Evolutionary conservation across 1,140 invertebrate species (phyloP).

Genomic region (Harpegnathos saltator): DNA sequence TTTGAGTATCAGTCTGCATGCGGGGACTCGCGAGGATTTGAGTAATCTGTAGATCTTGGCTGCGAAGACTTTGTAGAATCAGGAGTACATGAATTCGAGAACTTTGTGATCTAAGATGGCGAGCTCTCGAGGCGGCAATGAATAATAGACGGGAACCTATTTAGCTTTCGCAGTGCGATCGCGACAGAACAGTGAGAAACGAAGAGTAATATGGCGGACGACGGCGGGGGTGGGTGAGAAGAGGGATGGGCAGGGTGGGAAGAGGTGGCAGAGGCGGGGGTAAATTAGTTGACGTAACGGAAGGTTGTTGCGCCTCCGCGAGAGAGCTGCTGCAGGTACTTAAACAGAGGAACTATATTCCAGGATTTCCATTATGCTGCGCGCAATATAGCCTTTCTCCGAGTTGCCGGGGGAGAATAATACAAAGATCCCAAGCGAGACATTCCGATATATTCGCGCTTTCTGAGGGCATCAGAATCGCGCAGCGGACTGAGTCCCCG

Average conservation of each 20-base stretch:
- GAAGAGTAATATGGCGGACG: constrained; percentile 29
- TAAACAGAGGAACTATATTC: constrained; percentile 63
- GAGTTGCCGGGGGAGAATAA: constrained; percentile 52
- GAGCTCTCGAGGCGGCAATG: constrained; percentile 41
- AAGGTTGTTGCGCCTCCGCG: constrained; percentile 53
- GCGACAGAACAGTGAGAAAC: constrained; percentile 38
- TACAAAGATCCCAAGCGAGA: constrained; percentile 4
- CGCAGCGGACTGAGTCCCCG: background rate
- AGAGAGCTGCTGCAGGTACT: constrained; percentile 63
- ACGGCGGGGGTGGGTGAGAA: background rate
- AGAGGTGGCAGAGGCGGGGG: background rate
- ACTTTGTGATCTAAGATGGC: constrained; percentile 42
- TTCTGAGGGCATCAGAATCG: constrained; percentile 37
- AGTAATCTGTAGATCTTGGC: background rate
- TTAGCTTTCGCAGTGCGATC: constrained; percentile 49
- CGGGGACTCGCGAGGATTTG: background rate
- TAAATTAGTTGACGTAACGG: constrained; percentile 60
- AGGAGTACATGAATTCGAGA: constrained; percentile 25
- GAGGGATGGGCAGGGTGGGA: background rate
- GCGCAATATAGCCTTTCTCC: constrained; percentile 67
- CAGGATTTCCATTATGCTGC: constrained; percentile 55
- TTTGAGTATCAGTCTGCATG: background rate
- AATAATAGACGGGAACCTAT: constrained; percentile 57
- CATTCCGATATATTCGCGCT: constrained; percentile 44
- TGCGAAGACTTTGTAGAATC: background rate